These are phyloP conservation scores for Loris lydekkerianus DNA, from an alignment of 2,797 vertebrate species.

Conservation along the genomic window DNA sequence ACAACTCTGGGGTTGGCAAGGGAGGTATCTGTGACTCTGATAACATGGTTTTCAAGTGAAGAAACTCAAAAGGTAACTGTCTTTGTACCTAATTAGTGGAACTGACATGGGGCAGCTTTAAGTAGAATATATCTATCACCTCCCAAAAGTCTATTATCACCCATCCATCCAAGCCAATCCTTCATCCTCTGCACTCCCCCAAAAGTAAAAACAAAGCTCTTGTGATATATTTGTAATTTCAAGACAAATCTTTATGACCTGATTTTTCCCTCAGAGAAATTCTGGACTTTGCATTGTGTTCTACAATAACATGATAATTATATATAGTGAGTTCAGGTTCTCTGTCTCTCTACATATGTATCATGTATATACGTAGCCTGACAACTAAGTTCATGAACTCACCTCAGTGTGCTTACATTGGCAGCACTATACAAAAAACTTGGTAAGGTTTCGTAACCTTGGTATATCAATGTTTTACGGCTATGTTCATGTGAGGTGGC, in stretches of 20 bases:
- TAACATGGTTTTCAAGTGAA: background rate
- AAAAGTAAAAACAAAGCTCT: constrained; percentile 2
- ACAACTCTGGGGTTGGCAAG: background rate
- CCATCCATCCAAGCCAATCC: background rate
- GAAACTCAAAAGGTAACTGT: constrained; percentile 18
- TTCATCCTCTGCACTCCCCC: rapidly evolving
- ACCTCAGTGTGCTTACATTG: no score
- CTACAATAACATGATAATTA: background rate
- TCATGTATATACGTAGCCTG: background rate
- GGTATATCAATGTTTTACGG: no score
- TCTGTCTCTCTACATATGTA: background rate
- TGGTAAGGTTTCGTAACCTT: no score
- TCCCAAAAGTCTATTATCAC: background rate
- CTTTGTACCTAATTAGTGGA: background rate
- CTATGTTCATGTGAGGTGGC: no score
- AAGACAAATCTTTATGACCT: background rate
- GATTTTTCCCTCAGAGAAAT: background rate
- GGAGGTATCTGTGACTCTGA: background rate
- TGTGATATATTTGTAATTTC: background rate
- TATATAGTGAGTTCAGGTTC: background rate
- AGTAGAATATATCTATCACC: background rate
- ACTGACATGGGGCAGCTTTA: background rate
- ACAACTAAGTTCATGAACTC: no score
- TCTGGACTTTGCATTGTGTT: background rate
- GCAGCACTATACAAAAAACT: no score